phyloP scores from a whole-genome alignment of 2,113 vertebrate genomes.

The Bubo bubo region DNA sequence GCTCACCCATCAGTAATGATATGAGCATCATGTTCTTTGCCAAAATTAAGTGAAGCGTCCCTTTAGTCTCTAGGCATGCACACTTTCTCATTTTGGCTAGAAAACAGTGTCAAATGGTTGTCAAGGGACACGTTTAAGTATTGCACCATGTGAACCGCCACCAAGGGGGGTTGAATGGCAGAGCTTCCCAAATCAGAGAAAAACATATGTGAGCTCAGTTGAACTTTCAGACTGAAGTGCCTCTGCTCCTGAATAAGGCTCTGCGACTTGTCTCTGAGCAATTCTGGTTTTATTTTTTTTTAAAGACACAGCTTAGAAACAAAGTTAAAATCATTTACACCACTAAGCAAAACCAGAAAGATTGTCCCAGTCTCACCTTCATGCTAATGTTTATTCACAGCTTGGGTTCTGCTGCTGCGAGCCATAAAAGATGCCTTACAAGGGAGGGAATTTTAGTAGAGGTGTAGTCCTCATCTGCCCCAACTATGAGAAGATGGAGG shows the following conservation, averaged over 20 bases:
- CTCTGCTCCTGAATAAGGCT: not conserved
- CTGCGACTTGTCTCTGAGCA: not conserved
- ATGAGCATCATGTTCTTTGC: not conserved
- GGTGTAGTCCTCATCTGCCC: not conserved
- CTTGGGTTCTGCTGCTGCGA: not conserved
- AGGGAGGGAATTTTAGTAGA: not conserved
- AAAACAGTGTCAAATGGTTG: not conserved
- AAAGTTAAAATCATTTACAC: not conserved
- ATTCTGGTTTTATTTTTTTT: not conserved
- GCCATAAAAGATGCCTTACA: not conserved
- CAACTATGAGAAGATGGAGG: not conserved
- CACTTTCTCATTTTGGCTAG: not conserved
- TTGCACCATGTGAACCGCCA: not conserved
- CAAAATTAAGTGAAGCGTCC: not conserved
- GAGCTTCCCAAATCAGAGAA: not conserved
- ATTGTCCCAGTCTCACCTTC: not conserved
- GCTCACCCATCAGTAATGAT: not conserved
- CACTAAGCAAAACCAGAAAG: not conserved
- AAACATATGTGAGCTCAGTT: not conserved
- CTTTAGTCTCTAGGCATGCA: not conserved
- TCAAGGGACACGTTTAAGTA: not conserved
- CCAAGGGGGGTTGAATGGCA: rapidly evolving
- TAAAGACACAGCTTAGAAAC: not conserved
- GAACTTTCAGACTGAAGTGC: not conserved
- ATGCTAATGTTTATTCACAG: not conserved